Conservation (phyloP, 2,888 invertebrate species). For the Amblyjoppa fuscipennis region DNA sequence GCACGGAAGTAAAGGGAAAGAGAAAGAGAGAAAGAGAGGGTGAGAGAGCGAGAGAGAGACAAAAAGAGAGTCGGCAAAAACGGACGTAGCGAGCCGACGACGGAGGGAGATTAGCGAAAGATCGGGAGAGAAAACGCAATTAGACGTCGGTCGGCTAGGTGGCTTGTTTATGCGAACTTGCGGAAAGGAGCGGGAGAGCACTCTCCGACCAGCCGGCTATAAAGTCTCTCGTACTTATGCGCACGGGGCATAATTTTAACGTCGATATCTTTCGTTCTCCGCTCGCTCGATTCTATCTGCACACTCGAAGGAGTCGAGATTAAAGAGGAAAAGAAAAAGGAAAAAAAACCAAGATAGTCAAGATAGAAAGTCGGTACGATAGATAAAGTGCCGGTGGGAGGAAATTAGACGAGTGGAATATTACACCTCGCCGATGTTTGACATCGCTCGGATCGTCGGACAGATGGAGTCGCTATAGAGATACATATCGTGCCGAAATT, state of each 20-base stretch:
- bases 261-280: background rate
- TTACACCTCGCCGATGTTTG: background rate
- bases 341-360: background rate
- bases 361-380: background rate
- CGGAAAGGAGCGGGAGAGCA: conserved; percentile 44
- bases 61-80: conserved; percentile 51
- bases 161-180: conserved; percentile 75
- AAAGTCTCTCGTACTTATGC: conserved; percentile 31
- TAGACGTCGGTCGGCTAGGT: conserved; percentile 73
- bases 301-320: background rate
- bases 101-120: conserved; percentile 51
- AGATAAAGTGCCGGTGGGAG: conserved; percentile 15
- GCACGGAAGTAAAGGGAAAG: conserved; percentile 29
- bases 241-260: background rate
- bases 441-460: background rate
- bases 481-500: background rate
- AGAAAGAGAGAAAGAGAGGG: conserved; percentile 31
- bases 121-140: conserved; percentile 70
- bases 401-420: conserved; percentile 9
- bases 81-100: conserved; percentile 19
- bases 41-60: conserved; percentile 23
- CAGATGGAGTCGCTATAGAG: background rate
- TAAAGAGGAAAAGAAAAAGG: background rate
- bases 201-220: conserved; percentile 45
- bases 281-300: background rate